These are phyloP conservation scores for Drosophila guanche DNA, from an alignment of 1,140 invertebrate species.

Conservation along the genomic window DNA sequence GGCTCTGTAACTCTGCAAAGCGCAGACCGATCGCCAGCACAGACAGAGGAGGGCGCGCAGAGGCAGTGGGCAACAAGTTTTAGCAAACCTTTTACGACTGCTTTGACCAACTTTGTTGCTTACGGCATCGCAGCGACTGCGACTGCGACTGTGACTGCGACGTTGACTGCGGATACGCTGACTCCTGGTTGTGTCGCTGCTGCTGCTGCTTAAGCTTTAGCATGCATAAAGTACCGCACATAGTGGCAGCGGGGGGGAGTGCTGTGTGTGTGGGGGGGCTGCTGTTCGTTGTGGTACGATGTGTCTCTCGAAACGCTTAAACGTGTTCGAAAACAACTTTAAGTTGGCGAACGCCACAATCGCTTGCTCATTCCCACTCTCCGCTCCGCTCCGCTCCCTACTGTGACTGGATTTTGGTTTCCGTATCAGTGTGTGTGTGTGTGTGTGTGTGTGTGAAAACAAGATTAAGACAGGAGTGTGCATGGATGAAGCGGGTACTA, in stretches of 20 bases:
- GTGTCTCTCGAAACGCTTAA: conserved; percentile 23
- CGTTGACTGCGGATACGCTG: conserved; percentile 43
- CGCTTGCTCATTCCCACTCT: conserved; percentile 15
- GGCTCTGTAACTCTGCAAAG: conserved; percentile 44
- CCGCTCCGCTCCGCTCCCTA: background rate
- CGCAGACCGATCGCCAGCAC: conserved; percentile 1
- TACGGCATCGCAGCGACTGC: conserved; percentile 63
- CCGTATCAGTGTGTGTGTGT: background rate
- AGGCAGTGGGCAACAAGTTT: conserved; percentile 65
- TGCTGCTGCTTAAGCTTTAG: conserved; percentile 55
- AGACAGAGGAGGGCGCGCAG: conserved; percentile 10
- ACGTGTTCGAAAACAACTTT: conserved; percentile 69
- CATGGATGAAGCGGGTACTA: background rate
- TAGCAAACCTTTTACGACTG: conserved; percentile 63
- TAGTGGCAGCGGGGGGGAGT: conserved; percentile 8
- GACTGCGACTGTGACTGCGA: conserved; percentile 36
- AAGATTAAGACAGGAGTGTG: conserved; percentile 26
- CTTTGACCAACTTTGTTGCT: conserved; percentile 74
- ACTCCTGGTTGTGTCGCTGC: conserved; percentile 31
- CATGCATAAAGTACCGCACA: conserved; percentile 75
- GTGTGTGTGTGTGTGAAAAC: conserved; percentile 28
- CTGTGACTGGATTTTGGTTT: too few species aligned
- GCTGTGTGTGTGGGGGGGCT: background rate
- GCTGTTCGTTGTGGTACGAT: too few species aligned
- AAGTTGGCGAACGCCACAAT: conserved; percentile 35